Conservation (phyloP, 2,888 invertebrate genomes). For the Loripinus fragilis region DNA sequence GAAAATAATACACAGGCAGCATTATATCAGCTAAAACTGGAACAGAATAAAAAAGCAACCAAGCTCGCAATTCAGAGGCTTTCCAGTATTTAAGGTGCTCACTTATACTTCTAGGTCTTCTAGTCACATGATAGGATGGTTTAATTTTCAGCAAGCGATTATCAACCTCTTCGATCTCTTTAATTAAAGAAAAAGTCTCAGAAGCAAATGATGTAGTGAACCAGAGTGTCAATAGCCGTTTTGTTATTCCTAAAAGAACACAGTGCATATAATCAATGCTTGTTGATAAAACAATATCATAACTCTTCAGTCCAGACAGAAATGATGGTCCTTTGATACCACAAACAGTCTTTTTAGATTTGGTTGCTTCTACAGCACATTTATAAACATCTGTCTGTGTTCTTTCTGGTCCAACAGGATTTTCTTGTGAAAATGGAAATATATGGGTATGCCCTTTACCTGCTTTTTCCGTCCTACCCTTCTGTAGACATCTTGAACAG, state of each 20-base stretch:
- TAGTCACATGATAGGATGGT: background rate
- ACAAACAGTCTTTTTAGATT: too few relatives aligned
- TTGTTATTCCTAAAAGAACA: background rate
- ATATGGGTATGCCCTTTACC: too few relatives aligned
- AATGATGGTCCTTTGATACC: too few relatives aligned
- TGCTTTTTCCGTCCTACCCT: too few relatives aligned
- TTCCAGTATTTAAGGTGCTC: background rate
- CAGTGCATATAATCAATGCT: background rate
- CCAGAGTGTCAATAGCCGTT: background rate
- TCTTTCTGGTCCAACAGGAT: too few relatives aligned
- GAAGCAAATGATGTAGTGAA: background rate
- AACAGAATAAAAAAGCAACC: background rate
- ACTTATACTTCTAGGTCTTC: background rate
- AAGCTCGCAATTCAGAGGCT: background rate
- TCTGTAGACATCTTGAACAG: too few relatives aligned
- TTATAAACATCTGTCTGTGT: too few relatives aligned
- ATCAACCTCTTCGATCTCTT: background rate
- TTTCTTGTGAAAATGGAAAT: too few relatives aligned
- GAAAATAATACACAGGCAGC: background rate
- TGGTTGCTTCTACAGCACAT: too few relatives aligned
- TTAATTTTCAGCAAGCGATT: background rate
- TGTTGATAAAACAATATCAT: too few relatives aligned
- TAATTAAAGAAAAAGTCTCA: background rate
- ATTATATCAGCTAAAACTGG: background rate
- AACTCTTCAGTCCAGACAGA: too few relatives aligned